These are phyloP conservation scores for Brenthis hecate DNA, from an alignment of 2,888 invertebrate genomes.

Conservation along the genomic window DNA sequence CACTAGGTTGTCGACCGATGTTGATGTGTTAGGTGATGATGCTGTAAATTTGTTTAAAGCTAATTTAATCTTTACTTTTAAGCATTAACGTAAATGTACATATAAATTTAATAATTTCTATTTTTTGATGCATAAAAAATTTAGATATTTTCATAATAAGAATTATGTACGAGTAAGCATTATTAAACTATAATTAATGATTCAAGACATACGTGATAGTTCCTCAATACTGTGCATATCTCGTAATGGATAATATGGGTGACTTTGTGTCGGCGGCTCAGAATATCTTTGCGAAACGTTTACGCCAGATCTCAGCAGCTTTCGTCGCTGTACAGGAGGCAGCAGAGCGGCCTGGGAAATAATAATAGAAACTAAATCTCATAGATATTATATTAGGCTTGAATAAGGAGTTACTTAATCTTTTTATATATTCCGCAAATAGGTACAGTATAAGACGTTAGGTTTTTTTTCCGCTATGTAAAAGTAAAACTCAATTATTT, in stretches of 20 bases:
- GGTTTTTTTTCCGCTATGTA: too few relatives aligned
- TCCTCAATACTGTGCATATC: conserved; percentile 81
- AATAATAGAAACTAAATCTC: not conserved
- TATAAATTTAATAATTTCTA: too few relatives aligned
- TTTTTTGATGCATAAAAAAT: too few relatives aligned
- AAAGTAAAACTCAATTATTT: too few relatives aligned
- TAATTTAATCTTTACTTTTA: too few relatives aligned
- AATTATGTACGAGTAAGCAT: not conserved
- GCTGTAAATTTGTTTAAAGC: conserved; percentile 54
- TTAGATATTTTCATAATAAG: not conserved
- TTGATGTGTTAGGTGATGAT: conserved; percentile 82
- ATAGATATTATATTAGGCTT: not conserved
- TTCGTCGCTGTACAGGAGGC: conserved; percentile 72
- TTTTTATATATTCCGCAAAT: too few relatives aligned
- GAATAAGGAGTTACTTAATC: too few relatives aligned
- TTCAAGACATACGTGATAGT: conserved; percentile 68
- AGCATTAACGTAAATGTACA: too few relatives aligned
- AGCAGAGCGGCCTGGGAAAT: conserved; percentile 63
- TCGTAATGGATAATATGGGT: conserved; percentile 75
- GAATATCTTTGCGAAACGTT: conserved; percentile 83
- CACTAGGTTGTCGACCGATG: conserved; percentile 86
- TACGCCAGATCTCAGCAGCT: conserved; percentile 66
- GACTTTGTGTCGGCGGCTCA: conserved; percentile 81
- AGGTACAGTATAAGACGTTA: too few relatives aligned
- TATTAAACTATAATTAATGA: not conserved